Evolutionary conservation across 2,888 invertebrate genomes (phyloP).

Genomic region (Microdon myrmicae): DNA sequence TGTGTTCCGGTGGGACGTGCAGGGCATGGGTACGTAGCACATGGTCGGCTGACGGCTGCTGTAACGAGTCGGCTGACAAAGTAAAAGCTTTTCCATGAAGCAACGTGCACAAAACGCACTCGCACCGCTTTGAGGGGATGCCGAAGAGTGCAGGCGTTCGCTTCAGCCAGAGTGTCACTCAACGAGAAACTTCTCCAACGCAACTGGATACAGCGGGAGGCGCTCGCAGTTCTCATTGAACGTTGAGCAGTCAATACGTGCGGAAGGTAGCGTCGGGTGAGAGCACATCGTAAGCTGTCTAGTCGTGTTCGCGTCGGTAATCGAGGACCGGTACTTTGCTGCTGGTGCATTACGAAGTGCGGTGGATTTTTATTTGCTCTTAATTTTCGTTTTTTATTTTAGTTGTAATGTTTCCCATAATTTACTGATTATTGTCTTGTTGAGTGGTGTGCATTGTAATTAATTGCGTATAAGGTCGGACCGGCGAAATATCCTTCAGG

Average conservation of each 20-base stretch:
- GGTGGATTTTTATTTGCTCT: slow-evolving; percentile 2
- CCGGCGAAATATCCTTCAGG: no score
- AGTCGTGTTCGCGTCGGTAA: slow-evolving; percentile 20
- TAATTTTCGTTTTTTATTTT: neutral
- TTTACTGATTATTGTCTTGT: no score
- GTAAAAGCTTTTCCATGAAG: slow-evolving; percentile 20
- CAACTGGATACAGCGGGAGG: slow-evolving; percentile 9
- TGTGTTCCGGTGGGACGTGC: slow-evolving; percentile 21
- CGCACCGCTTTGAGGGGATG: slow-evolving; percentile 13
- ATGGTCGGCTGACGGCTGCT: slow-evolving; percentile 10
- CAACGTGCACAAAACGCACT: slow-evolving; percentile 4
- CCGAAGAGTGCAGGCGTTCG: slow-evolving; percentile 17
- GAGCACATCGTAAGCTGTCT: slow-evolving; percentile 25
- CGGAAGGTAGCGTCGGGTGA: slow-evolving; percentile 35
- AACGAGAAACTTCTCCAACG: slow-evolving; percentile 3
- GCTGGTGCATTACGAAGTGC: slow-evolving; percentile 7
- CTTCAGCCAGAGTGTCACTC: slow-evolving; percentile 1
- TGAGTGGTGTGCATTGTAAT: slow-evolving; percentile 16
- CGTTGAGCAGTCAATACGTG: slow-evolving; percentile 47
- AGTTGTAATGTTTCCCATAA: no score
- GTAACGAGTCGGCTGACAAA: neutral
- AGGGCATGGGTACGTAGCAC: slow-evolving; percentile 11
- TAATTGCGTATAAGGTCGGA: no score
- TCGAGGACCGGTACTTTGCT: slow-evolving; percentile 12
- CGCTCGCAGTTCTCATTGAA: slow-evolving; percentile 22